Evolutionary conservation across 2,888 invertebrate species (phyloP), one percentile per base, ranked within the genome.

Genomic region (Tinea pellionella): DNA sequence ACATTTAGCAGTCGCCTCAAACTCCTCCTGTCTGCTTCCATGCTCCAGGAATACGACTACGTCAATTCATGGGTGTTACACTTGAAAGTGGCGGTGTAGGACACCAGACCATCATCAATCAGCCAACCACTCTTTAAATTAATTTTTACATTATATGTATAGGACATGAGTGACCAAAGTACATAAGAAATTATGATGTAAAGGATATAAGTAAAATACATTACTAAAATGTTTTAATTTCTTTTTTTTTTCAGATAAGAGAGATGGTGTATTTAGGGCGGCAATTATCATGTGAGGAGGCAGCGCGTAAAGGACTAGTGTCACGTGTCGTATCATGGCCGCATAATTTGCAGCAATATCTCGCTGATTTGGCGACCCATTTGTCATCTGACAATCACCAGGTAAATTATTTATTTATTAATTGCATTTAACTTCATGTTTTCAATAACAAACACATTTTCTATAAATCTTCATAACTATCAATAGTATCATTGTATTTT

Each of bases 211-310:
- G 2, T 2, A 8, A 42, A 42, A 42, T 8, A 13, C 13, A 42
- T 42, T 42, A 42, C 18, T 19, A 53, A 18, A 11, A 53, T 53
- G 42, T 53, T 15, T 18, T 53, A 18, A n/a, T n/a, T n/a, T n/a
- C n/a, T n/a, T n/a, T 53, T 13, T 68, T 70, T 13, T 68, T 70
- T n/a, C 69, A 88, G 88, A 66, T 85, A 53, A 77, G 75, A 32
- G 80, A 87, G 29, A 64, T 88, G 65, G 66, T 84, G 3, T 70
- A 82, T 75, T 89, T 69, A 67, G 94, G 94, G 82, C 93, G 94
- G 60, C 92, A 91, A 67, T 74, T 97, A 65, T 93, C 93, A n/a
- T 94, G 96, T 0, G 89, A 90, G 12, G 95, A 96, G 75, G 96
- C 95, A 0, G 80, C 92, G 60, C 89, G 90, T 62, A 89, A 91